phyloP scores from a whole-genome alignment of 2,113 vertebrate species.

The Corythaixoides concolor region DNA sequence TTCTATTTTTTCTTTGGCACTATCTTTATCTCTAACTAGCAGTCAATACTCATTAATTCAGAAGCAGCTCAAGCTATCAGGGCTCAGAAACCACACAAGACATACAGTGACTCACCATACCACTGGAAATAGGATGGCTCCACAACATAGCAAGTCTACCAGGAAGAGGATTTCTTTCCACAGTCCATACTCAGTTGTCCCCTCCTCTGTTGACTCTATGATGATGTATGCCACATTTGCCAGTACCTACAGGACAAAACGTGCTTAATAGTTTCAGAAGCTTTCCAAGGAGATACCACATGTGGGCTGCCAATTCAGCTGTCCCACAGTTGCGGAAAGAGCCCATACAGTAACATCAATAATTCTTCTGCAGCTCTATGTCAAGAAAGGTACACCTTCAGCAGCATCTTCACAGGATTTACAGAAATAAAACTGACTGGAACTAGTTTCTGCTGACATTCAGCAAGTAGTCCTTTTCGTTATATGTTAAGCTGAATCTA shows the following conservation, averaged over 20 bases:
- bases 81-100: not conserved
- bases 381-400: not conserved
- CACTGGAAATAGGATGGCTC: conserved; percentile 88
- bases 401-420: not conserved
- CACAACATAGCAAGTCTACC: conserved; percentile 87
- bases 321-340: not conserved
- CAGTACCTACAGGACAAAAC: conserved; percentile 74
- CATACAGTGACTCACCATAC: conserved; percentile 77
- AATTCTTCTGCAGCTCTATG: not conserved
- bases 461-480: not conserved
- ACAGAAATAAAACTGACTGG: not conserved
- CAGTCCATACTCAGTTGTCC: conserved; percentile 82
- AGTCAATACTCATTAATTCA: not conserved
- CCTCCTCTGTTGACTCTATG: conserved; percentile 88
- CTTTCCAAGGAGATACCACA: not conserved
- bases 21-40: not conserved
- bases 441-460: not conserved
- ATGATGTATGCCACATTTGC: conserved; percentile 89
- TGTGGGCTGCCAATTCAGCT: not conserved
- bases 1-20: not conserved
- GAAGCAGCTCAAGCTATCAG: not conserved
- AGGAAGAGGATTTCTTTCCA: conserved; percentile 89
- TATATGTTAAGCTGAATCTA: not conserved
- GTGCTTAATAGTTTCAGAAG: not conserved
- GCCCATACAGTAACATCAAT: not conserved